Evolutionary conservation across 2,113 vertebrate species (phyloP), one percentile per base, ranked within the genome.

Genomic region (Percina caprodes): DNA sequence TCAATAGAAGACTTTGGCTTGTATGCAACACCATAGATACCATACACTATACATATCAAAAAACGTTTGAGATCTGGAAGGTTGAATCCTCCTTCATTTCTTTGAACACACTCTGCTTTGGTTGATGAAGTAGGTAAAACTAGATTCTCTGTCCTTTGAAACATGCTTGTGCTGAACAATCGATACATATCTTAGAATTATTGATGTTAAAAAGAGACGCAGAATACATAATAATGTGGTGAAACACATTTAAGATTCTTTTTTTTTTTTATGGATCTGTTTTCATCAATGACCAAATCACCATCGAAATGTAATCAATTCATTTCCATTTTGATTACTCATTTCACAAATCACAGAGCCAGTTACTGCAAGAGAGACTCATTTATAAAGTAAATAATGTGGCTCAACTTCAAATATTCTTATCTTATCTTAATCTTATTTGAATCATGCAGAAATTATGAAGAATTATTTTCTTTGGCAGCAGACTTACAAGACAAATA

Each of bases 241-340:
- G 48, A 10, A 74, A 68, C n/a, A 52, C 42, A 67, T 61, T 72
- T 45, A 19, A 4, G 65, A 52, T 74, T 35, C 6, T 18, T 26
- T 26, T 67, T 26, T 26, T 67, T 65, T 65, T 77, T 63, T 26
- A 67, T 52, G 8, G 19, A 12, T 4, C 10, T 42, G 39, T 42
- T 67, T 63, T 49, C 21, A n/a, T 74, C n/a, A 52, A 54, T 71
- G 60, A 46, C n/a, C n/a, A 70, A 54, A 70, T 79, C 24, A 46
- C 35, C 24, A 18, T n/a, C 33, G 16, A 60, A 30, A 74, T 61
- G 7, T 48, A 65, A 74, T 61, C 30, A 49, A 45, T 18, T 23
- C 3, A 56, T 71, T 63, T 49, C 23, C 23, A 62, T 58, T 54
- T 69, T 21, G 5, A 35, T 74, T 33, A 19, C 35, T 26, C 19